These are phyloP conservation scores for Pimephales promelas DNA, from an alignment of 2,113 vertebrate species.

Conservation along the genomic window DNA sequence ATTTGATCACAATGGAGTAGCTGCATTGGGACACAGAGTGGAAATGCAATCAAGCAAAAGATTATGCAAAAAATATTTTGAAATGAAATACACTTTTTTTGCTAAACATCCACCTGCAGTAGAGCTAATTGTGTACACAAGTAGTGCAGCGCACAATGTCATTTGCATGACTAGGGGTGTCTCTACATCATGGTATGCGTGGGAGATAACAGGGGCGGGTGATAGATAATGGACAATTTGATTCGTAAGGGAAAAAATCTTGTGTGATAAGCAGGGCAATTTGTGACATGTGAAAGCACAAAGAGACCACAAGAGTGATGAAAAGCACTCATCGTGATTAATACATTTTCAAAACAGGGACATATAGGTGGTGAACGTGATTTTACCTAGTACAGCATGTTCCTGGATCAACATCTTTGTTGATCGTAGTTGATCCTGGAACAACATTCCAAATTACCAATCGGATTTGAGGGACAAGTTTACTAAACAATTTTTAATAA, in stretches of 20 bases:
- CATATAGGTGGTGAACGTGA: neutral
- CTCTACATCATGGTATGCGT: neutral
- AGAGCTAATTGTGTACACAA: neutral
- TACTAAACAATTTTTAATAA: no score
- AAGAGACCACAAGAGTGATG: conserved; percentile 32
- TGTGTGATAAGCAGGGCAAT: conserved; percentile 38
- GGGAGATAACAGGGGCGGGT: neutral
- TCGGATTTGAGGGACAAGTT: no score
- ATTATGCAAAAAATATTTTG: neutral
- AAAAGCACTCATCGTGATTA: conserved; percentile 19
- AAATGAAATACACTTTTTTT: neutral
- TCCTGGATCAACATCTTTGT: neutral
- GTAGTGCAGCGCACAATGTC: neutral
- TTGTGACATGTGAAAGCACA: conserved; percentile 47
- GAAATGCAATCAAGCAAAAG: neutral
- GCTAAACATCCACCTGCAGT: neutral
- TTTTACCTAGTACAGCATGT: no score
- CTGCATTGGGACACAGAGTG: neutral
- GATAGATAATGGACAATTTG: conserved; percentile 43
- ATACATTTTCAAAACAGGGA: conserved; percentile 20
- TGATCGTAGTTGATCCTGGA: no score
- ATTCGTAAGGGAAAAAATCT: conserved; percentile 50
- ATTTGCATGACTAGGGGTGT: conserved; percentile 2
- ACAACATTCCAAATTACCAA: no score
- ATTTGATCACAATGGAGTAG: neutral